A percentile compares a stretch with the other conserved stretches of the same genome.
Evolutionary conservation across 2,113 vertebrate genomes (phyloP).

Genomic region (Pholis gunnellus): DNA sequence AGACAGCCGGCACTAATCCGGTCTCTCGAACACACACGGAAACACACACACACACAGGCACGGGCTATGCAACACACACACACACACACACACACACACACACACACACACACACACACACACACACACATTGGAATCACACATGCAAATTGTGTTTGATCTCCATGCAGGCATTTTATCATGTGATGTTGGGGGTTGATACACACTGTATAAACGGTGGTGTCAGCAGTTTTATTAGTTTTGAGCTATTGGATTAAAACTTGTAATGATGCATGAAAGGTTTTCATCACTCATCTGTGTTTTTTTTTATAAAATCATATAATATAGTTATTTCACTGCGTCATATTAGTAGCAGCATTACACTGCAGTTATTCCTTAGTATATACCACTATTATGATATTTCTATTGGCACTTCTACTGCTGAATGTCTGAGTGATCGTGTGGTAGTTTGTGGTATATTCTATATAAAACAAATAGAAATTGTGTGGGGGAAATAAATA

Average conservation of each 20-base stretch:
- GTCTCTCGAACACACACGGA: conserved; percentile 48
- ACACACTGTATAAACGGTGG: neutral
- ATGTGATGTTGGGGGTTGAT: conserved; percentile 33
- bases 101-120: conserved; percentile 20
- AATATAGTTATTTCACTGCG: neutral
- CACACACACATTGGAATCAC: conserved; percentile 18
- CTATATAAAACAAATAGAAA: neutral
- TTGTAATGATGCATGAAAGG: neutral
- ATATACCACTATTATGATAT: neutral
- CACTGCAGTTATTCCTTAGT: neutral
- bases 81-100: conserved; percentile 37
- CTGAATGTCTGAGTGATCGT: neutral
- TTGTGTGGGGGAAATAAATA: neutral
- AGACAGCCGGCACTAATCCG: conserved; percentile 79
- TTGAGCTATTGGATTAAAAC: conserved; percentile 3
- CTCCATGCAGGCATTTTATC: conserved; percentile 33
- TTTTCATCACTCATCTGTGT: neutral
- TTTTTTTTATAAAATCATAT: neutral
- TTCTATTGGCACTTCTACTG: neutral
- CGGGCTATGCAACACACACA: neutral
- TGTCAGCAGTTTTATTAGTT: conserved; percentile 13
- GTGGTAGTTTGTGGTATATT: neutral
- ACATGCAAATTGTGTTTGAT: conserved; percentile 47
- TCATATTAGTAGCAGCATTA: neutral
- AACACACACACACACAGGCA: conserved; percentile 15